Conservation (phyloP, 1,140 invertebrate species). For the Drosophila mauritiana region DNA sequence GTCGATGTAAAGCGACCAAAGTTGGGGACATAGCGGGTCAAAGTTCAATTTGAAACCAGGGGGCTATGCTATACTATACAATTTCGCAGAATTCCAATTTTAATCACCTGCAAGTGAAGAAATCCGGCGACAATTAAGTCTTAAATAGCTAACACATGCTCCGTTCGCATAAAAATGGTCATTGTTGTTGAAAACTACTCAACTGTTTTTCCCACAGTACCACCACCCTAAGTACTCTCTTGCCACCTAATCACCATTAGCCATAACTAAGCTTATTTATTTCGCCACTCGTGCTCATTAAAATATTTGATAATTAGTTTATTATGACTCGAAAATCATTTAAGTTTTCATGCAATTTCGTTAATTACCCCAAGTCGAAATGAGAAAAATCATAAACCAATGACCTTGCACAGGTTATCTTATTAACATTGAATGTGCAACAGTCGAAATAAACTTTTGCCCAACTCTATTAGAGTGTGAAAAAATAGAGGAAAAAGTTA, state of each 20-base stretch:
- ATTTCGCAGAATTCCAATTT: too few relatives aligned
- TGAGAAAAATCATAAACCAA: conserved; percentile 19
- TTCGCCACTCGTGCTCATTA: conserved; percentile 16
- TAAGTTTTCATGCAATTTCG: conserved; percentile 31
- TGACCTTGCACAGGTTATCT: conserved; percentile 31
- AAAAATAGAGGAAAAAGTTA: conserved; percentile 9
- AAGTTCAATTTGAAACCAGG: background rate
- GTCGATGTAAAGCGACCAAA: conserved; percentile 71
- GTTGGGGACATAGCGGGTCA: background rate
- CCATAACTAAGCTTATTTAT: background rate
- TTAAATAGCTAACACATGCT: background rate
- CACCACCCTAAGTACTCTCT: background rate
- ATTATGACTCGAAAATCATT: conserved; percentile 8
- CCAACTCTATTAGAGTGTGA: conserved; percentile 24
- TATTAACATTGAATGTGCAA: conserved; percentile 37
- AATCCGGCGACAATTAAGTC: background rate
- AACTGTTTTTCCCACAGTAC: conserved; percentile 1
- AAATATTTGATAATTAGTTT: conserved; percentile 12
- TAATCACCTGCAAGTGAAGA: too few relatives aligned
- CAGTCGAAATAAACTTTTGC: conserved; percentile 26
- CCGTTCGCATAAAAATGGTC: background rate
- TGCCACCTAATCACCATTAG: conserved; percentile 8
- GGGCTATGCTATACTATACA: too few relatives aligned
- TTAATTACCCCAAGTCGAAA: conserved; percentile 34
- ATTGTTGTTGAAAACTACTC: background rate